Base-by-base conservation (phyloP, 2,113 vertebrate species). In the Rhadina sibilatrix region DNA sequence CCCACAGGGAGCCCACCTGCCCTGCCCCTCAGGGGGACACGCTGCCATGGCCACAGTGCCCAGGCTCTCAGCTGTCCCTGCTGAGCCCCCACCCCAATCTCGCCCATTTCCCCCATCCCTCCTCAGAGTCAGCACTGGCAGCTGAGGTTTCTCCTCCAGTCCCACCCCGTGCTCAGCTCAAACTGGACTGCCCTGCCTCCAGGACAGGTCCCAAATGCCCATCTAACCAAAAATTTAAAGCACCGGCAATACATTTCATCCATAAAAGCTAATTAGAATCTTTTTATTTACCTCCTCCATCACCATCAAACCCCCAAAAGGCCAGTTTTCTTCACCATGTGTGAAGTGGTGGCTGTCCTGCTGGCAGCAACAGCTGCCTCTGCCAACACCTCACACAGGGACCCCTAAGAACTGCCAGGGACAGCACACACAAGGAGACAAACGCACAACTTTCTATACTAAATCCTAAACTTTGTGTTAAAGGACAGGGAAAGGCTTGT, bases 41-140 rank as follows among this genome's bases (percentile, higher is more conserved):
- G 0, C 7, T 5, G 50, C 65, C 13, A 2, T 28, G 24, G 20
- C 19, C 49, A 38, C 69, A 6, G 56, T 5, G 28, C 30, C 50
- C 40, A 24, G 33, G 61, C 25, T 54, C 15, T 0, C 1, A 4
- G 0, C 15, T 17, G 46, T n/a, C 47, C 70, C 27, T 46, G 2
- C 33, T 12, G 25, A 65, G 38, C 4, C 40, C 20, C 11, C 31
- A 71, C 2, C 65, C 18, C 54, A 38, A 10, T 42, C 1, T 15
- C 6, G 12, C 44, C 18, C 0, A 3, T 10, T 27, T 4, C 10
- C 65, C 44, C 47, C 31, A 22, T 56, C 12, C 49, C 37, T 61
- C 49, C 80, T 22, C 5, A 25, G 15, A 24, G 44, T 6, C 82
- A 37, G 35, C 1, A 0, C 25, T 0, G 0, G 15, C 44, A 64